Evolutionary conservation across 2,113 vertebrate species (phyloP).

Genomic region (Anguilla rostrata): DNA sequence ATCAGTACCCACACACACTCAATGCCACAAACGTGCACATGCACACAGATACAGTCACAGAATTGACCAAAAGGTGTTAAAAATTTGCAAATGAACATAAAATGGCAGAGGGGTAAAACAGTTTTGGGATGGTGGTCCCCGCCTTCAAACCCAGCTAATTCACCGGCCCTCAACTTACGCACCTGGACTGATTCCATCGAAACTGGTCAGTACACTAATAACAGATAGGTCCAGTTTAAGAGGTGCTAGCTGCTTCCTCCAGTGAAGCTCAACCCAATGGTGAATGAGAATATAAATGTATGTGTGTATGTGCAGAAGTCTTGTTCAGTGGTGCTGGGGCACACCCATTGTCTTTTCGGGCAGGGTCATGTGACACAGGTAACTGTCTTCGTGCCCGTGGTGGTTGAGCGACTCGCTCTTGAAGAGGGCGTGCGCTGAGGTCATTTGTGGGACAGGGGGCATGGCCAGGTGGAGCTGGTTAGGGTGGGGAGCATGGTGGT

Average conservation of each 20-base stretch:
- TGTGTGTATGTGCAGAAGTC: neutral
- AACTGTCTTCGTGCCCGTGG: constrained; percentile 85
- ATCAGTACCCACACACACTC: neutral
- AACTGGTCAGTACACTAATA: neutral
- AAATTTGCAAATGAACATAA: neutral
- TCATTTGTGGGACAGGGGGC: constrained; percentile 80
- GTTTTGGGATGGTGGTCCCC: neutral
- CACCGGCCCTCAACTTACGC: neutral
- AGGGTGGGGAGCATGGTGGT: constrained; percentile 55
- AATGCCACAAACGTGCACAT: neutral
- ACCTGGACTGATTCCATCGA: neutral
- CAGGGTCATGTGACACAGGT: constrained; percentile 83
- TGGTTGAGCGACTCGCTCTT: constrained; percentile 93
- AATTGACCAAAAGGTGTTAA: neutral
- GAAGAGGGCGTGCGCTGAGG: constrained; percentile 89
- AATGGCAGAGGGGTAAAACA: neutral
- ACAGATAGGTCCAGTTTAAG: neutral
- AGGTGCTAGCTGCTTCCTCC: neutral
- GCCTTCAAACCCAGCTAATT: no score
- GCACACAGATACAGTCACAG: neutral
- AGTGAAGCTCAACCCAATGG: neutral
- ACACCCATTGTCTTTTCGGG: constrained; percentile 76
- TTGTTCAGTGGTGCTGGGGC: constrained; percentile 80
- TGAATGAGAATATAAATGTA: neutral
- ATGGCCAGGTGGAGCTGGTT: constrained; percentile 77